phyloP scores from a whole-genome alignment of 2,888 invertebrate species.

The Caenorhabditis uteleia region DNA sequence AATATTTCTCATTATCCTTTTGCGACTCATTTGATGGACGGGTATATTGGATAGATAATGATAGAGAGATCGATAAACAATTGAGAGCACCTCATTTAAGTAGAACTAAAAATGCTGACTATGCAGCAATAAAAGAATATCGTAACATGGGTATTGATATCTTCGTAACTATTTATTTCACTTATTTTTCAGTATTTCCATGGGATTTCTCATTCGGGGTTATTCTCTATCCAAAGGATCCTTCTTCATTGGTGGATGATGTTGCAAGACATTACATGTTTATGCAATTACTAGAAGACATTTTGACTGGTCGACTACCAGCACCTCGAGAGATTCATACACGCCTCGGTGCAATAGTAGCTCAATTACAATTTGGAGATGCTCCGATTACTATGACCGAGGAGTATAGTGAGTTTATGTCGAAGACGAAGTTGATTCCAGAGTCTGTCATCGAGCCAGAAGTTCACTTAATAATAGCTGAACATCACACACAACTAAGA shows the following conservation, averaged over 20 bases:
- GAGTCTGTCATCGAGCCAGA: slow-evolving; percentile 70
- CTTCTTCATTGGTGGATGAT: slow-evolving; percentile 83
- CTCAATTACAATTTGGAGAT: slow-evolving; percentile 95
- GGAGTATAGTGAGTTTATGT: slow-evolving; percentile 77
- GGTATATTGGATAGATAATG: slow-evolving; percentile 68
- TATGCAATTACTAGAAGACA: slow-evolving; percentile 84
- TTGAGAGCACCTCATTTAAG: too few species aligned
- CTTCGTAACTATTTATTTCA: background rate
- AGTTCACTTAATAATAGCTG: slow-evolving; percentile 25
- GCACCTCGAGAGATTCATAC: slow-evolving; percentile 97
- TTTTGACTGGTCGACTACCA: slow-evolving; percentile 79
- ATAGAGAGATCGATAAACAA: slow-evolving; percentile 62
- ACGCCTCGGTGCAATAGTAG: slow-evolving; percentile 82
- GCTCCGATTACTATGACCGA: slow-evolving; percentile 21
- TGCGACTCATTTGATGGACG: slow-evolving; percentile 51
- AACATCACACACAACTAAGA: slow-evolving; percentile 73
- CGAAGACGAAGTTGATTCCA: slow-evolving; percentile 83
- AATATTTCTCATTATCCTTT: slow-evolving; percentile 66
- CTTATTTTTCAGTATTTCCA: slow-evolving; percentile 47
- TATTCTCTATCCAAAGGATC: slow-evolving; percentile 99
- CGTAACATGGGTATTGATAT: too few species aligned
- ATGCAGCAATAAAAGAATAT: too few species aligned
- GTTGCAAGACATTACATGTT: slow-evolving; percentile 83
- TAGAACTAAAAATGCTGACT: too few species aligned
- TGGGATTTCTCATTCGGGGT: slow-evolving; percentile 84